These are phyloP conservation scores for Epistrophe grossulariae DNA, from an alignment of 2,888 invertebrate species.

Conservation along the genomic window DNA sequence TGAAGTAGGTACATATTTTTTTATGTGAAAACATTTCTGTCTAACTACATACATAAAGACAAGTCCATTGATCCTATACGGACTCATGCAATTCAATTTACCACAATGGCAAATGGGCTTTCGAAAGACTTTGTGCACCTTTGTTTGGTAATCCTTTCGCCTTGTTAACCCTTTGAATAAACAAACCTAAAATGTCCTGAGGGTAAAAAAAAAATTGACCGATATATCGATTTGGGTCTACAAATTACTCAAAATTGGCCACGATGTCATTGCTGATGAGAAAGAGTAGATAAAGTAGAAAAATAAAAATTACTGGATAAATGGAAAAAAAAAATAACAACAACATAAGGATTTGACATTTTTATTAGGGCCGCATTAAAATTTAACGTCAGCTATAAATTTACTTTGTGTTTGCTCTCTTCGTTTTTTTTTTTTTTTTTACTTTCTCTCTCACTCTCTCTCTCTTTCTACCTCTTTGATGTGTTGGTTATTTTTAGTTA, in stretches of 20 bases:
- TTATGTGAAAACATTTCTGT: background rate
- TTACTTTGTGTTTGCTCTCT: slow-evolving; percentile 29
- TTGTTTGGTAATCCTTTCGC: slow-evolving; percentile 32
- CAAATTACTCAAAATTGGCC: slow-evolving; percentile 54
- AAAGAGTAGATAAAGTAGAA: slow-evolving; percentile 11
- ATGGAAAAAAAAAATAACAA: slow-evolving; percentile 10
- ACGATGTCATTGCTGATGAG: slow-evolving; percentile 51
- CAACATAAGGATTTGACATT: slow-evolving; percentile 51
- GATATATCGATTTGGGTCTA: slow-evolving; percentile 60
- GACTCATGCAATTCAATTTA: slow-evolving; percentile 56
- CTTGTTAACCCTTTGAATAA: slow-evolving; percentile 45
- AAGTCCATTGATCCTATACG: slow-evolving; percentile 35
- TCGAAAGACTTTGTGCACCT: slow-evolving; percentile 14
- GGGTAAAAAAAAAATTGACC: slow-evolving; percentile 46
- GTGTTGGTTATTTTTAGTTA: slow-evolving; percentile 49
- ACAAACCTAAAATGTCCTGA: slow-evolving; percentile 27
- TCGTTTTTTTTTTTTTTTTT: background rate
- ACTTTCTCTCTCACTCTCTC: background rate
- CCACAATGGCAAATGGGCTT: slow-evolving; percentile 45
- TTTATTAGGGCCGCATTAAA: slow-evolving; percentile 71
- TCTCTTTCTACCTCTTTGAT: slow-evolving; percentile 5
- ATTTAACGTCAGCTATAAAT: slow-evolving; percentile 65
- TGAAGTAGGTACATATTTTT: background rate
- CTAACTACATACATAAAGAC: background rate
- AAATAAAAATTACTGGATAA: slow-evolving; percentile 30